Evolutionary conservation across 2,797 vertebrate species (phyloP).

Genomic region (Phalanger gymnotis): DNA sequence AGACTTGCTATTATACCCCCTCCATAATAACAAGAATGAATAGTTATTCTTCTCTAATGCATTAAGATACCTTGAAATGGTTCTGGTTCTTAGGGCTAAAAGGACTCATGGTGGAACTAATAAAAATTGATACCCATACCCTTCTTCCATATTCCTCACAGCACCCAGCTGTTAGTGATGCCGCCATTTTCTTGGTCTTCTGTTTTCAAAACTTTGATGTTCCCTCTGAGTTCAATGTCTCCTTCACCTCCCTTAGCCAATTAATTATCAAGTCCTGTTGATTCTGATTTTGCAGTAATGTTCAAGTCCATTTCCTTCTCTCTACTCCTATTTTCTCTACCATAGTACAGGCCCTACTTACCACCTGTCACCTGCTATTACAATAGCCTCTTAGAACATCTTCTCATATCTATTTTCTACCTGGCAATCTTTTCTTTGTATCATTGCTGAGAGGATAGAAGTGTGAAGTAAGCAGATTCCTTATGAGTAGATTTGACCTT

Average conservation of each 20-base stretch:
- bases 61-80: not conserved
- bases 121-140: not conserved
- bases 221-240: not conserved
- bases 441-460: not conserved
- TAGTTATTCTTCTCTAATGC: not conserved
- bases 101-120: not conserved
- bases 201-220: not conserved
- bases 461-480: not conserved
- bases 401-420: not conserved
- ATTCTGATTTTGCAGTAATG: not conserved
- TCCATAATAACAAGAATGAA: not conserved
- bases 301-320: not conserved
- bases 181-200: not conserved
- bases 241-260: not conserved
- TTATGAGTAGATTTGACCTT: not conserved
- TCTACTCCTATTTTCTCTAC: not conserved
- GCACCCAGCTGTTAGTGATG: not conserved
- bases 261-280: not conserved
- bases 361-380: not conserved
- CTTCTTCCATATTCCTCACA: not conserved
- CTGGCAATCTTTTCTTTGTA: not conserved
- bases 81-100: not conserved
- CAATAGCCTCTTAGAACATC: not conserved
- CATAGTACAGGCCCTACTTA: not conserved
- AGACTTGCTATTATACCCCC: not conserved